Percentiles rank a stretch among this genome's conserved stretches.
phyloP scores from a whole-genome alignment of 2,888 invertebrate species.

The Ypsolopha scabrella region DNA sequence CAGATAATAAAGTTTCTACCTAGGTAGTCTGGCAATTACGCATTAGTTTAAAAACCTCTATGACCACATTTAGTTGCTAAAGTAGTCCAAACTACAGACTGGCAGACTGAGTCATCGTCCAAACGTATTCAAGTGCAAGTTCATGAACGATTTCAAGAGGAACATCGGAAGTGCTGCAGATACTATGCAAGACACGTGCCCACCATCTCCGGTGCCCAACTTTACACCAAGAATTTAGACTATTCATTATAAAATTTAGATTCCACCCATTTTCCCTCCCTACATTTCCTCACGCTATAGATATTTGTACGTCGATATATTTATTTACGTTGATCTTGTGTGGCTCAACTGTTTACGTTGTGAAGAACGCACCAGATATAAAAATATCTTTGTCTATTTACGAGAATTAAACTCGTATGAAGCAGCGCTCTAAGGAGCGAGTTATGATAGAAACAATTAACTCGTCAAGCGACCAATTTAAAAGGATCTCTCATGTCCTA shows the following conservation, averaged over 20 bases:
- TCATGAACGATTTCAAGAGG: neutral
- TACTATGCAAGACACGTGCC: neutral
- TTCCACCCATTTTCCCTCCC: neutral
- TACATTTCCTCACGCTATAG: neutral
- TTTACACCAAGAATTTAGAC: slow-evolving; percentile 6
- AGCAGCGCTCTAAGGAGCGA: slow-evolving; percentile 61
- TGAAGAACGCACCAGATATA: slow-evolving; percentile 57
- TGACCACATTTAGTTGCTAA: neutral
- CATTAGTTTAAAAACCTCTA: neutral
- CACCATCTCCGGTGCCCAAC: neutral
- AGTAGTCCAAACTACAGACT: neutral
- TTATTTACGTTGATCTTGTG: slow-evolving; percentile 59
- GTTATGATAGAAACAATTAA: slow-evolving; percentile 65
- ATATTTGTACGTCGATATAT: slow-evolving; percentile 16
- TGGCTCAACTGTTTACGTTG: slow-evolving; percentile 48
- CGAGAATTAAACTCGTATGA: slow-evolving; percentile 63
- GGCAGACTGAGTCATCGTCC: neutral
- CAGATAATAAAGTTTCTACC: neutral
- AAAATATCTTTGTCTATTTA: slow-evolving; percentile 67
- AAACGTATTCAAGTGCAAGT: slow-evolving; percentile 3
- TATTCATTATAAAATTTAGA: slow-evolving; percentile 3
- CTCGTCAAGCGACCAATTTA: slow-evolving; percentile 33
- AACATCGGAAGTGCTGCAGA: neutral
- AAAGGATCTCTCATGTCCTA: slow-evolving; percentile 20
- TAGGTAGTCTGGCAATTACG: neutral